A percentile compares a stretch with the other conserved stretches of the same genome.
Conservation (phyloP, 2,888 invertebrate genomes). For the Epicampocera succincta region DNA sequence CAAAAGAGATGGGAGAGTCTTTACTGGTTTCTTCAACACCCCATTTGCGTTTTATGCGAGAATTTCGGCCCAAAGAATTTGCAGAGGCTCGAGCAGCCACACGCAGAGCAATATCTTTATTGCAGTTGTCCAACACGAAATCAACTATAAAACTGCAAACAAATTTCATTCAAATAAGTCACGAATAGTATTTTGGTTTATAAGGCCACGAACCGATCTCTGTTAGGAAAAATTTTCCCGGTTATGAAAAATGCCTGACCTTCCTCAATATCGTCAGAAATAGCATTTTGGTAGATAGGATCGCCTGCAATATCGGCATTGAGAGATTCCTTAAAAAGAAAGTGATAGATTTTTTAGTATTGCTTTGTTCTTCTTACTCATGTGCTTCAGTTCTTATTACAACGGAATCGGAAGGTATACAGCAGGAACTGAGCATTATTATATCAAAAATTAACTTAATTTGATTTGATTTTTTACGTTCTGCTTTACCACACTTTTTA, state of each 20-base stretch:
- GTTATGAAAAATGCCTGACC: constrained; percentile 42
- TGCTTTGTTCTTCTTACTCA: too few species aligned
- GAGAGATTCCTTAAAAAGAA: constrained; percentile 40
- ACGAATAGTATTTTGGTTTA: neutral
- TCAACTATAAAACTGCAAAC: constrained; percentile 39
- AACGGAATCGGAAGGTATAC: too few species aligned
- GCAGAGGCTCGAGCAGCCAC: constrained; percentile 89
- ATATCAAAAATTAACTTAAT: too few species aligned
- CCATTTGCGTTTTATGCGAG: constrained; percentile 86
- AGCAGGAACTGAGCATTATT: too few species aligned
- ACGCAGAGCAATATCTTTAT: constrained; percentile 85
- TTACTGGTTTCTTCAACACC: constrained; percentile 87
- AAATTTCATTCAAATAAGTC: neutral
- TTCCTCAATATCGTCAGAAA: constrained; percentile 39
- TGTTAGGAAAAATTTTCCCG: constrained; percentile 25
- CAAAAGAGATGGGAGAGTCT: constrained; percentile 57
- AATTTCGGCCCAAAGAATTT: constrained; percentile 88
- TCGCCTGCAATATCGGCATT: constrained; percentile 50
- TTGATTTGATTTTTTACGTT: too few species aligned
- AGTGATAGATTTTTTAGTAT: too few species aligned
- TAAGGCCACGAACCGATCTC: constrained; percentile 27
- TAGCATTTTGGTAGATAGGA: constrained; percentile 35
- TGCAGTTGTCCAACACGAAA: constrained; percentile 38
- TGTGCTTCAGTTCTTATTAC: too few species aligned
- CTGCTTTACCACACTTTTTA: too few species aligned